These are phyloP conservation scores for Chlorocebus sabaeus DNA, from an alignment of 2,113 vertebrate species.

Conservation along the genomic window DNA sequence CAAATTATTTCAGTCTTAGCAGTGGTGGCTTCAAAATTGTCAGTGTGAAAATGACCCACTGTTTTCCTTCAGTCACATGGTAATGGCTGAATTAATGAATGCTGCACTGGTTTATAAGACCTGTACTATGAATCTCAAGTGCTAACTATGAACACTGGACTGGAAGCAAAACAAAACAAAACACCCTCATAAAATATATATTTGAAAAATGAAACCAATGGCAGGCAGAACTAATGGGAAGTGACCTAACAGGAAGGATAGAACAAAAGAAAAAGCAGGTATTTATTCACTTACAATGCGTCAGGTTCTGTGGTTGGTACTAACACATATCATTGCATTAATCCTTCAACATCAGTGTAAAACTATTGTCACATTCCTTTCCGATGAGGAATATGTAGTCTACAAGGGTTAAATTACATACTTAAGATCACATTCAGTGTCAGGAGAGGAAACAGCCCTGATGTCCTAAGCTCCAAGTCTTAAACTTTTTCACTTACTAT, in stretches of 20 bases:
- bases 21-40: not conserved
- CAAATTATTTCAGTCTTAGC: conserved; percentile 53
- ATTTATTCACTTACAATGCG: not conserved
- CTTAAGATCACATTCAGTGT: not conserved
- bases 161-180: not conserved
- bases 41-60: not conserved
- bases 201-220: not conserved
- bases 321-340: not conserved
- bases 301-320: not conserved
- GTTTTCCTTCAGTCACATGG: not conserved
- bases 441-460: not conserved
- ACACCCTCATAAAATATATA: not conserved
- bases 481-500: not conserved
- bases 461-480: not conserved
- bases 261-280: not conserved
- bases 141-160: not conserved
- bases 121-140: not conserved
- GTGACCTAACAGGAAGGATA: not conserved
- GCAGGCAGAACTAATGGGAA: not conserved
- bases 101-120: not conserved
- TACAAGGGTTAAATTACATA: not conserved
- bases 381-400: not conserved
- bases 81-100: not conserved
- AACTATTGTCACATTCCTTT: not conserved
- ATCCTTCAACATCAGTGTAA: not conserved